Base-by-base conservation (phyloP, 2,797 vertebrate genomes). In the Lophius americanus region DNA sequence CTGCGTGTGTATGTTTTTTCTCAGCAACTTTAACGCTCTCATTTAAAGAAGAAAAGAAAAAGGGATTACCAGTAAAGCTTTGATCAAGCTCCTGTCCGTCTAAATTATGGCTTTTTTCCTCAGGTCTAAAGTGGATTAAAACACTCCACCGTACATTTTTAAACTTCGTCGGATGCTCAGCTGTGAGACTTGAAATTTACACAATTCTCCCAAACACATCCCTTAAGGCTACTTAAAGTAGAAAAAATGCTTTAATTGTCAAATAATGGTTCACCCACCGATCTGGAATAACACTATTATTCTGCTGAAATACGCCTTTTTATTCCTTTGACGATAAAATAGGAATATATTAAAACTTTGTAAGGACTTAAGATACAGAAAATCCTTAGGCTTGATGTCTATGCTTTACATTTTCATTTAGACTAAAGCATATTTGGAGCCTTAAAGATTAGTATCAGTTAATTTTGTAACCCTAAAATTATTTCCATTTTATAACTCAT, bases 1-100 rank as follows among this genome's bases (percentile, higher is more conserved):
- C 10, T 54, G 58, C 60, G 60, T 67, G 10, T 70, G 39, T 78
- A 38, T 60, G 7, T 74, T 49, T 71, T 13, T 67, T 56, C 54
- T 74, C 64, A 65, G 49, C 63, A 82, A 23, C 53, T 80, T 83
- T 72, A 76, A 71, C 61, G 77, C 74, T 73, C 86, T 67, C 69
- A 84, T 84, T 51, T 76, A 84, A 82, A 55, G 78, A 23, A 23
- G 2, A 23, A 23, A 23, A 23, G 23, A 42, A 42, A 65, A 53
- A 77, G 65, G 76, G 55, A 72, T 84, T 85, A 79, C 72, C 75
- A 84, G 72, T 81, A 72, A 76, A 38, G 67, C 69, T 71, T 81
- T 71, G 66, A 73, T 76, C 68, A 68, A 68, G 12, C 3, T 12
- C 60, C 43, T 41, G 23, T 44, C 56, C 54, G 52, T 59, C 38